Evolutionary conservation across 2,888 invertebrate genomes (phyloP), one percentile per base, ranked within the genome.

Genomic region (Platynereis dumerilii): DNA sequence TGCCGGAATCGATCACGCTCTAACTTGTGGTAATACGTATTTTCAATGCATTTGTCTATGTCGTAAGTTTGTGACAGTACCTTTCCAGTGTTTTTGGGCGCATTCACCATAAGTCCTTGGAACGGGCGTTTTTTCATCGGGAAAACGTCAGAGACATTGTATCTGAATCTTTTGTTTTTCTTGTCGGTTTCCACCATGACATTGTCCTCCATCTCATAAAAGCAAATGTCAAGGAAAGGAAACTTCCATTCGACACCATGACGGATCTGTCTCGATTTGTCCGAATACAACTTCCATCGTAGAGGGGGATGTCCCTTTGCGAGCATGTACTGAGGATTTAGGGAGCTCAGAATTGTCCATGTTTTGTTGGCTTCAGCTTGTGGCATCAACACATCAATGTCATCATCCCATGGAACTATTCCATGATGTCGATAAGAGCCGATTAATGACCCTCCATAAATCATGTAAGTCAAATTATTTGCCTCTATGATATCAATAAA

Each of bases 341-440:
- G 39, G 5, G 58, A 29, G 7, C 10, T 39, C 58, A 58, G n/a
- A n/a, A 29, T 17, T 26, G 7, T 3, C 12, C 27, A 27, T 2
- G 12, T 20, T 15, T n/a, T 3, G 5, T n/a, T 17, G 10, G 5
- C 12, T 10, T 58, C 3, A 2, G 29, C 7, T 20, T n/a, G 7
- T 3, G 12, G 34, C 29, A 58, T 34, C 5, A 12, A 15, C 5
- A 58, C n/a, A 39, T 58, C 58, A 5, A 58, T 28, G 24, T 58
- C 58, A 28, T 58, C 39, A 58, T 58, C 58, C 58, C 58, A 58
- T 15, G 58, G 58, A 2, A 34, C 29, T 17, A 28, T 28, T 3
- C 58, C 58, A 20, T 58, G 58, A 20, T 58, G 58, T 28, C 58
- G 26, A 15, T 39, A 34, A 5, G 58, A 58, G 10, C 58, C 58